These are phyloP conservation scores for Loris lydekkerianus DNA, from an alignment of 2,797 vertebrate genomes.

Conservation along the genomic window DNA sequence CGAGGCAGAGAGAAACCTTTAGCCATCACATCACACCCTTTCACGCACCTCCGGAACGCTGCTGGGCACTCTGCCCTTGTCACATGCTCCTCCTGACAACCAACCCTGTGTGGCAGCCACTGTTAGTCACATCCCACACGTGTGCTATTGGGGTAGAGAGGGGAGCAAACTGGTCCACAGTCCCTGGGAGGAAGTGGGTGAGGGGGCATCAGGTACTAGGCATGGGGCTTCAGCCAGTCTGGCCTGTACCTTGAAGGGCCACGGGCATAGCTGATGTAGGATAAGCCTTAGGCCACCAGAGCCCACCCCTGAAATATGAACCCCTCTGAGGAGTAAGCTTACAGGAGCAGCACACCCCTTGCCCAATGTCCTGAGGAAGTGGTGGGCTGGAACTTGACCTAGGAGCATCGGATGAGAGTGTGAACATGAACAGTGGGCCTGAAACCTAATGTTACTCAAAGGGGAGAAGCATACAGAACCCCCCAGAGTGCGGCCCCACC, in stretches of 20 bases:
- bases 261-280: too few species aligned
- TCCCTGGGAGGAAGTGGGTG: background rate
- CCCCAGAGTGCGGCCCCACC: fast-evolving
- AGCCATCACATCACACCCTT: too few species aligned
- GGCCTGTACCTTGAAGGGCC: too few species aligned
- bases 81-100: background rate
- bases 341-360: too few species aligned
- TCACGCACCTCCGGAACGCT: background rate
- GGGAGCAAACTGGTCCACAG: background rate
- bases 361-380: background rate
- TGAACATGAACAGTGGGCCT: fast-evolving
- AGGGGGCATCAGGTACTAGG: too few species aligned
- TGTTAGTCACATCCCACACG: too few species aligned
- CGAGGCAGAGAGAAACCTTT: background rate
- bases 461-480: too few species aligned
- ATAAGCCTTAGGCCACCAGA: background rate
- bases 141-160: background rate
- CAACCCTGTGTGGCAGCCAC: background rate
- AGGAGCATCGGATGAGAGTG: background rate
- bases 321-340: background rate
- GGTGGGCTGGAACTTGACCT: background rate
- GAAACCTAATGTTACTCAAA: too few species aligned
- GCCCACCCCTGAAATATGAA: too few species aligned
- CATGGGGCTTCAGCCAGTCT: too few species aligned
- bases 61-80: background rate